Evolutionary conservation across 2,113 vertebrate genomes (phyloP).

Genomic region (Sylvietta virens): DNA sequence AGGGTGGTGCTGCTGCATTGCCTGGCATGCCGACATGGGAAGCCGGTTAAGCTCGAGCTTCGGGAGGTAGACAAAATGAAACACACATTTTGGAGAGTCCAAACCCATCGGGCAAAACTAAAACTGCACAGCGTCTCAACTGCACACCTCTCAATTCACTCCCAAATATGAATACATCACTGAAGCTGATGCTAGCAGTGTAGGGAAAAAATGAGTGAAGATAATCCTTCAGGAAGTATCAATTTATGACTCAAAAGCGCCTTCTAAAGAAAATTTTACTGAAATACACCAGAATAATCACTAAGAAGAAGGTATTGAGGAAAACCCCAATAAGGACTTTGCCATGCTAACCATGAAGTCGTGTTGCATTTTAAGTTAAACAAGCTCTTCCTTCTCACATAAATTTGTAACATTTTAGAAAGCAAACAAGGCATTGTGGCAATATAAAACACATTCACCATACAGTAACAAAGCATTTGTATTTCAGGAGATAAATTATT

Average conservation of each 20-base stretch:
- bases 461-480: neutral
- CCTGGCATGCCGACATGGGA: accelerated
- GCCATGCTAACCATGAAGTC: neutral
- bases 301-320: neutral
- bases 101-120: neutral
- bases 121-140: neutral
- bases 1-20: constrained; percentile 14
- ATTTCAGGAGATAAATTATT: neutral
- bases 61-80: accelerated
- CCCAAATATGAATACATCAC: neutral
- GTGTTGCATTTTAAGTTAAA: neutral
- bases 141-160: neutral
- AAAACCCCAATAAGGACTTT: neutral
- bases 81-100: neutral
- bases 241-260: neutral
- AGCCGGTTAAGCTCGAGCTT: neutral
- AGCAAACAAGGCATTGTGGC: neutral
- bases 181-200: accelerated
- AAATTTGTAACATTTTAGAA: neutral
- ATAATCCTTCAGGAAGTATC: neutral
- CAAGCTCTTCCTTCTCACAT: neutral
- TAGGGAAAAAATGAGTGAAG: neutral
- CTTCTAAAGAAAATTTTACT: neutral
- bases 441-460: neutral
- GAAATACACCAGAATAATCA: neutral